A percentile compares a stretch with the other conserved stretches of the same genome.
These are phyloP conservation scores for Cydia amplana DNA, from an alignment of 1,140 invertebrate genomes.

Conservation along the genomic window DNA sequence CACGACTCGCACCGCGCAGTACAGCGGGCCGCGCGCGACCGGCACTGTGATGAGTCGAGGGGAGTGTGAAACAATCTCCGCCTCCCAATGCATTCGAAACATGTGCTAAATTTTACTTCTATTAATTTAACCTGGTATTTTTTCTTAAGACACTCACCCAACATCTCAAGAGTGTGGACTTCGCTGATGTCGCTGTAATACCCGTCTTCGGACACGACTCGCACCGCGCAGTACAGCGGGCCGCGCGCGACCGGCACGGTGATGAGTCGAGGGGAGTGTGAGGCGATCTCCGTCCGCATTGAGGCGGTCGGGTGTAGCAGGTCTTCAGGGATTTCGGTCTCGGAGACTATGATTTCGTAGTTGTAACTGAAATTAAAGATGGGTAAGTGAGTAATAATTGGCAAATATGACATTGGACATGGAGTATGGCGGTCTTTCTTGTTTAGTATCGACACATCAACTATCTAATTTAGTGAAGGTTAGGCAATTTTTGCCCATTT, in stretches of 20 bases:
- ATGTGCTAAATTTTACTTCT: too few species aligned
- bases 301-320: constrained; percentile 74
- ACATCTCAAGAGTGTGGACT: constrained; percentile 73
- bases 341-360: constrained; percentile 84
- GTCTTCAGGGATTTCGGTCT: constrained; percentile 71
- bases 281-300: constrained; percentile 73
- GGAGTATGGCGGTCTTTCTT: too few species aligned
- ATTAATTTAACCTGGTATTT: not conserved
- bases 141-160: constrained; percentile 57
- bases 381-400: too few species aligned
- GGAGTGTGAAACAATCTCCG: constrained; percentile 74
- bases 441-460: too few species aligned
- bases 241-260: constrained; percentile 73
- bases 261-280: constrained; percentile 81
- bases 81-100: constrained; percentile 34
- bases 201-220: constrained; percentile 82
- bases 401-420: too few species aligned
- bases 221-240: constrained; percentile 84
- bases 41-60: constrained; percentile 81
- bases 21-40: constrained; percentile 78
- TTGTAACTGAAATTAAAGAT: constrained; percentile 70
- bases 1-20: constrained; percentile 83
- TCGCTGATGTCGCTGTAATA: constrained; percentile 84
- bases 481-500: too few species aligned
- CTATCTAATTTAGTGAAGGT: too few species aligned